Conservation (phyloP, 2,113 vertebrate species). For the Cynocephalus volans region DNA sequence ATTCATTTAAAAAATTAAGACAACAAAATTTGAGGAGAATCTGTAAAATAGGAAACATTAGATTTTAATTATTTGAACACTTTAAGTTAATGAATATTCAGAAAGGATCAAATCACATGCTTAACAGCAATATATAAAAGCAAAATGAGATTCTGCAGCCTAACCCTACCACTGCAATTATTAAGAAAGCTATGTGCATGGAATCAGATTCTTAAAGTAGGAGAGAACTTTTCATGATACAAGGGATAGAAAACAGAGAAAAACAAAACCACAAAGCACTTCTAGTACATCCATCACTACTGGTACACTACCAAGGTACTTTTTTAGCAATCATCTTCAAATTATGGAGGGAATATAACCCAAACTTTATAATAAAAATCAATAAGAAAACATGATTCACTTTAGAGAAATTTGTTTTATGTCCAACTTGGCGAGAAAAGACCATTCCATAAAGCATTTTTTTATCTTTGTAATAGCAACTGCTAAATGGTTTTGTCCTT, state of each 20-base stretch:
- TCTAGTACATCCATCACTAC: not conserved
- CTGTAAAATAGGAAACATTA: conserved; percentile 34
- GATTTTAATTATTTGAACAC: conserved; percentile 67
- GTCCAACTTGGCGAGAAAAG: conserved; percentile 25
- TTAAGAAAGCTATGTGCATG: not conserved
- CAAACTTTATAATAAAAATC: conserved; percentile 42
- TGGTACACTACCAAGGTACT: not conserved
- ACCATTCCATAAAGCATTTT: conserved; percentile 23
- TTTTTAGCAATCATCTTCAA: conserved; percentile 48
- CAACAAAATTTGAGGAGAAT: conserved; percentile 46
- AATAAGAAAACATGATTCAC: not conserved
- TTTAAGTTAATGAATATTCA: conserved; percentile 31
- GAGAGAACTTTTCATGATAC: not conserved
- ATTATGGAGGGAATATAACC: not conserved
- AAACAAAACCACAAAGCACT: not conserved
- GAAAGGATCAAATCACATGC: conserved; percentile 39
- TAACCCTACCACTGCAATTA: not conserved
- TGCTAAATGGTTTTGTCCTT: conserved; percentile 48
- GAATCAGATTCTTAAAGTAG: conserved; percentile 1
- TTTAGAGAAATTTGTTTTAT: conserved; percentile 23
- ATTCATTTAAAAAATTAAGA: conserved; percentile 50
- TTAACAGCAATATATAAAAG: not conserved
- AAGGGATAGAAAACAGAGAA: not conserved
- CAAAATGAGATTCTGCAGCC: conserved; percentile 23
- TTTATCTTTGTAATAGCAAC: not conserved